Evolutionary conservation across 2,888 invertebrate genomes (phyloP), one percentile per base, ranked within the genome.

Genomic region (Drosophila borealis): DNA sequence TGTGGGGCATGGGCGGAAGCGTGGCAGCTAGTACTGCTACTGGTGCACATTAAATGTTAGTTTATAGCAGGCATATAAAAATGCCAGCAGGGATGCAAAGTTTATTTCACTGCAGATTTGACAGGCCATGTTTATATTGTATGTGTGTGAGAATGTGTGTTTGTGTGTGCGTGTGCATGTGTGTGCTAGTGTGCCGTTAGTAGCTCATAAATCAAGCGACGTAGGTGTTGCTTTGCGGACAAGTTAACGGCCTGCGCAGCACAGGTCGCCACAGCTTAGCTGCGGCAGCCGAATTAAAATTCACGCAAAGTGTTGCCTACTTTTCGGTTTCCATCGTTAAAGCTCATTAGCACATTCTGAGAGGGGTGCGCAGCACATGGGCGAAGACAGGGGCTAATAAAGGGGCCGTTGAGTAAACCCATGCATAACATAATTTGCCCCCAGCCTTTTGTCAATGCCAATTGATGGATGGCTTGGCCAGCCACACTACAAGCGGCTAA

Each of bases 241-340:
- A 86, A 80, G 56, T 82, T 82, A 85, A 82, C 81, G 54, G 74
- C 46, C 51, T 48, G 66, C 56, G 61, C 74, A 46, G 51, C 62
- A 44, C 46, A 48, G 54, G 48, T 57, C 49, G 48, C 50, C 46
- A 33, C 42, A 44, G 42, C 49, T 44, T 50, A 21, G 8, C 29
- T 37, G 51, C 37, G 59, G 5, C 2, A 29, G 29, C 29, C 2
- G 36, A 80, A 82, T 86, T 81, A 74, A 82, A 86, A 86, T 86
- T 71, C 81, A 71, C 46, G 70, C 45, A 67, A 79, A 76, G 61
- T 81, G 72, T 86, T 86, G 82, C 87, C 82, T 83, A 84, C 84
- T 73, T 83, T 78, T 80, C 36, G 68, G 83, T 46, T 56, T 42
- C 39, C 53, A 54, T 69, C 68, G 67, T 83, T 80, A 86, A 78